These are phyloP conservation scores for Ommatoiulus sabulosus DNA, from an alignment of 2,888 invertebrate species.

Conservation along the genomic window DNA sequence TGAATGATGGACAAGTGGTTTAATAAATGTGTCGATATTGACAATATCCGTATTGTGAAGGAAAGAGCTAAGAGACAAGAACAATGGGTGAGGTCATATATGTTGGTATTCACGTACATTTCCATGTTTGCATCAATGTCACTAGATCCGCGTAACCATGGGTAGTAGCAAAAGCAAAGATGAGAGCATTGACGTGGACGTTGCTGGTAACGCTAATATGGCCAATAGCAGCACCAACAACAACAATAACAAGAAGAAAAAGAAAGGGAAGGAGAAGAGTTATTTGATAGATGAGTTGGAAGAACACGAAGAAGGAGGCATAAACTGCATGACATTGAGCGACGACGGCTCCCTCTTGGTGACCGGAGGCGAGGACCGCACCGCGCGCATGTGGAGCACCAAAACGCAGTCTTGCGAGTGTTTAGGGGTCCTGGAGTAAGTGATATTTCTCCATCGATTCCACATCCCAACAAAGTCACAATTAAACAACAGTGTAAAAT, in stretches of 20 bases:
- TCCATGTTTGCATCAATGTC: too few species aligned
- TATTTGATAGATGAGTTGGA: slow-evolving; percentile 64
- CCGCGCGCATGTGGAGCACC: slow-evolving; percentile 70
- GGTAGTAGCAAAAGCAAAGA: slow-evolving; percentile 21
- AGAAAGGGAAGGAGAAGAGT: not conserved
- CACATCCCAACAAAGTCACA: not conserved
- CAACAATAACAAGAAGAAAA: slow-evolving; percentile 44
- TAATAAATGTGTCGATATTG: too few species aligned
- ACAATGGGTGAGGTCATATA: too few species aligned
- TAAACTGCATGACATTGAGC: slow-evolving; percentile 71
- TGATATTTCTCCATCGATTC: not conserved
- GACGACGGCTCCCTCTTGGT: slow-evolving; percentile 70
- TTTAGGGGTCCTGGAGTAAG: slow-evolving; percentile 67
- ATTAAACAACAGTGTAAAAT: too few species aligned
- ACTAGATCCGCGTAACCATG: not conserved
- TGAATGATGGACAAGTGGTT: too few species aligned
- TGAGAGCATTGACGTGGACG: not conserved
- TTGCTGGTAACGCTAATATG: not conserved
- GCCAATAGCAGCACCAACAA: not conserved
- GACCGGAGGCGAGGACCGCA: slow-evolving; percentile 70
- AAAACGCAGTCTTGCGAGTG: slow-evolving; percentile 69
- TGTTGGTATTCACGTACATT: too few species aligned
- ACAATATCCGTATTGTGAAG: too few species aligned
- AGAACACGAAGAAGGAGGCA: slow-evolving; percentile 68
- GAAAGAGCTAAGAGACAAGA: too few species aligned